Evolutionary conservation across 2,888 invertebrate genomes (phyloP).

Genomic region (Athalia circularis): DNA sequence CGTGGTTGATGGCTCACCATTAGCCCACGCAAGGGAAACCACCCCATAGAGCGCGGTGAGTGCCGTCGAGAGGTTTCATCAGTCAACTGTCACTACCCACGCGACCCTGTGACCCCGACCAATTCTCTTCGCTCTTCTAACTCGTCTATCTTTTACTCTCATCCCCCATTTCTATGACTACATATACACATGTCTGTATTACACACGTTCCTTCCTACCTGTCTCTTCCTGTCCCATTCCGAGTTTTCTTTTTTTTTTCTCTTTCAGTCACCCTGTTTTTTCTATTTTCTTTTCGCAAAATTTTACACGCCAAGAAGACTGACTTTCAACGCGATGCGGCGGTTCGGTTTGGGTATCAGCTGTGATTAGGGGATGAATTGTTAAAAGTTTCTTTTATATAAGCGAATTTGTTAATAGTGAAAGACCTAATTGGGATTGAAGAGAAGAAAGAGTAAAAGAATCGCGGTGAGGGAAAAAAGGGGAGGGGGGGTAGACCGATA

Average conservation of each 20-base stretch:
- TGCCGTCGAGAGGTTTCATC: constrained; percentile 59
- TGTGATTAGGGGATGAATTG: constrained; percentile 38
- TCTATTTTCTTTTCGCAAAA: too few species aligned
- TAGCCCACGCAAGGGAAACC: constrained; percentile 42
- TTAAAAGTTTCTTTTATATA: constrained; percentile 42
- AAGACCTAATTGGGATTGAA: constrained; percentile 34
- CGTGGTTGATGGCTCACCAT: constrained; percentile 40
- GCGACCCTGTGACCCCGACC: constrained; percentile 48
- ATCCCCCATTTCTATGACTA: constrained; percentile 23
- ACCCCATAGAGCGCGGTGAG: constrained; percentile 18
- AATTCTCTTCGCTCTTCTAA: constrained; percentile 12
- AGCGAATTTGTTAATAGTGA: constrained; percentile 29
- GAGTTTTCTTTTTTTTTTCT: too few species aligned
- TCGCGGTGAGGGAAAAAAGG: not conserved
- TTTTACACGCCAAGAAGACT: too few species aligned
- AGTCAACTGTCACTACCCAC: constrained; percentile 64
- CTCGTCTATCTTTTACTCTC: constrained; percentile 15
- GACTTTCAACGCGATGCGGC: too few species aligned
- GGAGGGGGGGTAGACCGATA: not conserved
- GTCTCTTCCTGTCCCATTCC: too few species aligned
- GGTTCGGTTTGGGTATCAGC: too few species aligned
- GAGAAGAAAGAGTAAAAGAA: not conserved
- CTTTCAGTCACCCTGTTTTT: too few species aligned
- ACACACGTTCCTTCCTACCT: too few species aligned
- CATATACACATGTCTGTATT: constrained; percentile 29